phyloP scores from a whole-genome alignment of 2,113 vertebrate species.

The Bathybates hornii region DNA sequence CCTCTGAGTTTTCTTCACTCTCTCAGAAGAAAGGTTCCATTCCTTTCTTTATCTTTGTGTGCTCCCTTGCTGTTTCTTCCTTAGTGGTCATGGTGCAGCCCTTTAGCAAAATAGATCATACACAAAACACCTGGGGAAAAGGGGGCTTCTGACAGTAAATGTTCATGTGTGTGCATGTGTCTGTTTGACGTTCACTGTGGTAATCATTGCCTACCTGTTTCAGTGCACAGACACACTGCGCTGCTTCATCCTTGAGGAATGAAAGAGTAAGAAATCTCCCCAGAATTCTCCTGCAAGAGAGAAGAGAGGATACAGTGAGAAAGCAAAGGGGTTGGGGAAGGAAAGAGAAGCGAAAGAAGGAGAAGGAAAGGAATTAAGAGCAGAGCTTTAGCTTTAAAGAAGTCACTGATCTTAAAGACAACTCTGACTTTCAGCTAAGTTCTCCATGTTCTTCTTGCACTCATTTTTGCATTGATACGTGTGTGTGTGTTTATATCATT shows the following conservation, averaged over 20 bases:
- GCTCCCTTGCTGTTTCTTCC: background rate
- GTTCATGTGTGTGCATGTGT: background rate
- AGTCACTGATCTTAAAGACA: constrained; percentile 25
- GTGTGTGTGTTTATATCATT: background rate
- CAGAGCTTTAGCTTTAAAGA: constrained; percentile 28
- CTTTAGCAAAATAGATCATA: constrained; percentile 12
- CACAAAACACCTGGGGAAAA: background rate
- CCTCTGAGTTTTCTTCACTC: background rate
- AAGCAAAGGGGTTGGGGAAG: background rate
- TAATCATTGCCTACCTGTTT: constrained; percentile 50
- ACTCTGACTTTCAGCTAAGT: constrained; percentile 18
- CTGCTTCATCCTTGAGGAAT: constrained; percentile 67
- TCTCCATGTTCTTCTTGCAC: background rate
- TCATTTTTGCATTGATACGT: background rate
- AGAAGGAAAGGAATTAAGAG: constrained; percentile 42
- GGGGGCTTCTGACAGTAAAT: background rate
- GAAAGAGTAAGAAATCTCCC: constrained; percentile 67
- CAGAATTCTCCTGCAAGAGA: constrained; percentile 67
- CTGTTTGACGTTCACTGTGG: background rate
- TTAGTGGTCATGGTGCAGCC: background rate
- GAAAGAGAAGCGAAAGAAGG: background rate
- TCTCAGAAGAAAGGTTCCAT: background rate
- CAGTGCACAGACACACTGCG: constrained; percentile 29
- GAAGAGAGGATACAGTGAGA: background rate
- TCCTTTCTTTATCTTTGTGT: background rate